Evolutionary conservation across 2,113 vertebrate species (phyloP).

Genomic region (Corvus cornix): DNA sequence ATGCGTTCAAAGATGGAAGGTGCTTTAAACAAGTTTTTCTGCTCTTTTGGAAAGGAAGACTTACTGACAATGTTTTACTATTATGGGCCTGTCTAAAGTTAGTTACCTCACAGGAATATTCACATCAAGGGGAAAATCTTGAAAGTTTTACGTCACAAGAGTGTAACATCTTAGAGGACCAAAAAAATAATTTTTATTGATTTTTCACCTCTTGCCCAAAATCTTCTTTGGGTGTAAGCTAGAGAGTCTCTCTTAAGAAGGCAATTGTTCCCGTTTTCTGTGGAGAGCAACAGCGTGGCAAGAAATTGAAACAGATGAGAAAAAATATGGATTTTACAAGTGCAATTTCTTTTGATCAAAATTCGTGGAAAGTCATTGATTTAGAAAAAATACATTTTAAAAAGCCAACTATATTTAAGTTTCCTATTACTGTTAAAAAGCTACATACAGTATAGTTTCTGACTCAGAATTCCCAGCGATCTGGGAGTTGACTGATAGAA

Average conservation of each 20-base stretch:
- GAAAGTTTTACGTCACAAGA: not conserved
- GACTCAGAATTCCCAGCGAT: not conserved
- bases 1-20: not conserved
- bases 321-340: not conserved
- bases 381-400: not conserved
- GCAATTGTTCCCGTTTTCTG: not conserved
- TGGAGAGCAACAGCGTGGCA: not conserved
- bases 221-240: not conserved
- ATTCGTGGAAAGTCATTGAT: not conserved
- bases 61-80: not conserved
- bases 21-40: conserved; percentile 5
- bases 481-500: not conserved
- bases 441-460: not conserved
- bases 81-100: not conserved
- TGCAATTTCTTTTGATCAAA: not conserved
- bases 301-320: not conserved
- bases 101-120: not conserved
- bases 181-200: not conserved
- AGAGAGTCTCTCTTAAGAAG: not conserved
- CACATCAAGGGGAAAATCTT: not conserved
- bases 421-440: not conserved
- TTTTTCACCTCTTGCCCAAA: not conserved
- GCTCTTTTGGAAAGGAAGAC: not conserved
- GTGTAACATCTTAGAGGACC: not conserved
- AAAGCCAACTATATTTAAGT: not conserved